A percentile compares a stretch with the other conserved stretches of the same genome.
These are phyloP conservation scores for Ascaphus truei DNA, from an alignment of 2,113 vertebrate species.

Conservation along the genomic window DNA sequence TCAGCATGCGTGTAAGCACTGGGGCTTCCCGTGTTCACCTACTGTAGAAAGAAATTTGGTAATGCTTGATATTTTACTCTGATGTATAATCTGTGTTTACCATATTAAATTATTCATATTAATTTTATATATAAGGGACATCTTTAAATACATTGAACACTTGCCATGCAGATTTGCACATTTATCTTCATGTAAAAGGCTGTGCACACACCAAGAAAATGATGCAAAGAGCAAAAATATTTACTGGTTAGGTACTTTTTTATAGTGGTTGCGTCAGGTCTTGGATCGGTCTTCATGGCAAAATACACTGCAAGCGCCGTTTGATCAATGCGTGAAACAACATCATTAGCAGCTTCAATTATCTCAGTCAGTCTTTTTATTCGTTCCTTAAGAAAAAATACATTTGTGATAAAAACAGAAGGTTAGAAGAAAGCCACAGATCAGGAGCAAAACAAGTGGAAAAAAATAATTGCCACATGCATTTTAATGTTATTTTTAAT, in stretches of 20 bases:
- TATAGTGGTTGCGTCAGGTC: constrained; percentile 89
- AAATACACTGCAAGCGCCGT: constrained; percentile 87
- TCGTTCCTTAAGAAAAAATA: constrained; percentile 69
- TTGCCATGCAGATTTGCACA: neutral
- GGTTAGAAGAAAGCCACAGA: neutral
- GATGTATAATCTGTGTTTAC: no score
- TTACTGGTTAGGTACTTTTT: constrained; percentile 90
- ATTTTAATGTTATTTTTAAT: no score
- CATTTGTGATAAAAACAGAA: neutral
- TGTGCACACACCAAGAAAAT: neutral
- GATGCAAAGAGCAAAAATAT: constrained; percentile 65
- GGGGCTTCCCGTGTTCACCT: no score
- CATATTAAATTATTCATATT: no score
- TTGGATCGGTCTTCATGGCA: constrained; percentile 94
- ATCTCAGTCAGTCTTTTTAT: constrained; percentile 85
- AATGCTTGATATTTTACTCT: no score
- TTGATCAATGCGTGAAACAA: constrained; percentile 89
- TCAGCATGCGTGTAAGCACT: no score
- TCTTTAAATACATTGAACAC: no score
- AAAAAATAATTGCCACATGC: neutral
- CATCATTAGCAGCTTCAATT: constrained; percentile 76
- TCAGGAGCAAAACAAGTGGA: neutral
- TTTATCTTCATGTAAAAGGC: neutral
- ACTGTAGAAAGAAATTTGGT: no score
- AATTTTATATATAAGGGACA: no score